phyloP scores from a whole-genome alignment of 1,140 invertebrate genomes.

The Asbolus verrucosus region DNA sequence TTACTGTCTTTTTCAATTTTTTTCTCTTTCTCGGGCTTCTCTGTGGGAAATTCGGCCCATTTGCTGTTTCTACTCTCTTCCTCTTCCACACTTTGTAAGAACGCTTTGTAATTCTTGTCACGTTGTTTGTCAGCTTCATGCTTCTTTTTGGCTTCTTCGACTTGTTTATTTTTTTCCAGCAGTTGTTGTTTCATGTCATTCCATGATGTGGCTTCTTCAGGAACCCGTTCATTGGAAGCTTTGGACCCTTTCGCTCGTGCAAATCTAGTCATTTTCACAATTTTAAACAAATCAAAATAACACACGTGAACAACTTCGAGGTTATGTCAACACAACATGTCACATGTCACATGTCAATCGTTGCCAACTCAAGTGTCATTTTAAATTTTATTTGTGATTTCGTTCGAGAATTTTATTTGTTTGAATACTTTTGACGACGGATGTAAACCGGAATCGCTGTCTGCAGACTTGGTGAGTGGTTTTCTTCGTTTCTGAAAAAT shows the following conservation, averaged over 20 bases:
- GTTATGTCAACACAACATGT: conserved; percentile 23
- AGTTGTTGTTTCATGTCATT: conserved; percentile 75
- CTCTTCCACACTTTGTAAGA: conserved; percentile 68
- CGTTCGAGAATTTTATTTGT: neutral
- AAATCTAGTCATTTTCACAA: conserved; percentile 76
- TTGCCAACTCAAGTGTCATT: neutral
- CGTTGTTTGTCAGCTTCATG: conserved; percentile 67
- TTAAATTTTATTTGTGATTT: neutral
- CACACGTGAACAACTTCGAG: neutral
- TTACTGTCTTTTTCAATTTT: conserved; percentile 53
- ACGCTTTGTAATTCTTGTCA: conserved; percentile 69
- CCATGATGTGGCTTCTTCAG: conserved; percentile 80
- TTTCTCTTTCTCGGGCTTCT: conserved; percentile 6
- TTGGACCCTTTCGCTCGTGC: conserved; percentile 80
- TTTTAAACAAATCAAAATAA: neutral
- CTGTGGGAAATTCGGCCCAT: conserved; percentile 69
- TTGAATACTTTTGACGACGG: too few relatives aligned
- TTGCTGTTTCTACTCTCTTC: conserved; percentile 64
- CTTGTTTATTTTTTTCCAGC: conserved; percentile 65
- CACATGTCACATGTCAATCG: neutral
- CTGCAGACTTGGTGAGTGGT: too few relatives aligned
- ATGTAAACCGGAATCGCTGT: too few relatives aligned
- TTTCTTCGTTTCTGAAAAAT: too few relatives aligned
- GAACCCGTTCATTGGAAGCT: conserved; percentile 75
- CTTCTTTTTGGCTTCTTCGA: conserved; percentile 65